Conservation (phyloP, 2,113 vertebrate genomes). For the Thalassoma bifasciatum region DNA sequence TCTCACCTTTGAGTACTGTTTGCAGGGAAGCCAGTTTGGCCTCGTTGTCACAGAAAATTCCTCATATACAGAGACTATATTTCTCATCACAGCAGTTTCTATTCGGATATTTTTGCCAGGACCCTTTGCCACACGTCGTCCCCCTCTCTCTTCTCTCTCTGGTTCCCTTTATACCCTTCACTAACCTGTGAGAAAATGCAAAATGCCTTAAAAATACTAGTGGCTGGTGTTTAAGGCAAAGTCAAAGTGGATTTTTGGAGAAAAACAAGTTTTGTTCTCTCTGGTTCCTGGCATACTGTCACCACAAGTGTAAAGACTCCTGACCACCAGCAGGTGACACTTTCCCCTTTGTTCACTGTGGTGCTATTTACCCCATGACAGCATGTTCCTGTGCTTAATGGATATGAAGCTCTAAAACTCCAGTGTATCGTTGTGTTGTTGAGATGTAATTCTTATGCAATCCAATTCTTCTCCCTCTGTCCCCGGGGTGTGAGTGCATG, state of each 20-base stretch:
- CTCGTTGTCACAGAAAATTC: too few species aligned
- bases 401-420: constrained; percentile 42
- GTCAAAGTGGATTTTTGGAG: neutral
- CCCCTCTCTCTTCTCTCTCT: too few species aligned
- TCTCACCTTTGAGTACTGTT: neutral
- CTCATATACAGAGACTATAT: too few species aligned
- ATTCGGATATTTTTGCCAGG: too few species aligned
- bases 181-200: too few species aligned
- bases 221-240: neutral
- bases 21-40: too few species aligned
- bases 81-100: too few species aligned
- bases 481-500: constrained; percentile 71
- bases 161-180: too few species aligned
- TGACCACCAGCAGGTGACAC: constrained; percentile 83
- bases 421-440: constrained; percentile 24
- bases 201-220: neutral
- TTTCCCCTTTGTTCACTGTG: constrained; percentile 75
- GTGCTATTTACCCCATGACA: constrained; percentile 50
- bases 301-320: constrained; percentile 63
- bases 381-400: constrained; percentile 47
- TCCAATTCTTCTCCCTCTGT: constrained; percentile 49
- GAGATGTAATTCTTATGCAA: constrained; percentile 70
- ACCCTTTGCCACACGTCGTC: too few species aligned
- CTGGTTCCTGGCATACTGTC: neutral
- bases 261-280: neutral